Evolutionary conservation across 2,797 vertebrate genomes (phyloP).

Genomic region (Syngnathus rostellatus): DNA sequence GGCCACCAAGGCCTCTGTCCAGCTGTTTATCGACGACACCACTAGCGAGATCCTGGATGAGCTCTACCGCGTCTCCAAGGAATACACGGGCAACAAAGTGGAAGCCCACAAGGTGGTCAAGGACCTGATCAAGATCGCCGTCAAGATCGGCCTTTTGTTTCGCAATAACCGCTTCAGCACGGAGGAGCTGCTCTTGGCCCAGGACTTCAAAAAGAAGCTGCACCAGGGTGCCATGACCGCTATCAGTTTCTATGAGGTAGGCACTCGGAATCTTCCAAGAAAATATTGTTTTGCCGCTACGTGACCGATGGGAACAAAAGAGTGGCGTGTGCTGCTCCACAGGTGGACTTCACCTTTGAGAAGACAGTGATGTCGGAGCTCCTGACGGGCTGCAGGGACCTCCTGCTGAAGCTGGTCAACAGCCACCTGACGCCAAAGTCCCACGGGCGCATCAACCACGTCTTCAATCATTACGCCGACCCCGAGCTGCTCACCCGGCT

Average conservation of each 20-base stretch:
- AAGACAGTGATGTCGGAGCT: slow-evolving; percentile 70
- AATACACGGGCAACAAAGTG: slow-evolving; percentile 69
- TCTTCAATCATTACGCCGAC: slow-evolving; percentile 85
- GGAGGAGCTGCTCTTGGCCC: slow-evolving; percentile 72
- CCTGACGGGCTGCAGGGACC: slow-evolving; percentile 73
- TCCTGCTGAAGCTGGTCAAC: slow-evolving; percentile 77
- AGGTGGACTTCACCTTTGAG: slow-evolving; percentile 90
- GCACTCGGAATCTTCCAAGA: not conserved
- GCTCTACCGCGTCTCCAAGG: slow-evolving; percentile 84
- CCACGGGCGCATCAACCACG: slow-evolving; percentile 79
- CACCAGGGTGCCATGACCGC: slow-evolving; percentile 82
- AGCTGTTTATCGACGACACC: slow-evolving; percentile 86
- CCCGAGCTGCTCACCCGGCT: slow-evolving; percentile 74
- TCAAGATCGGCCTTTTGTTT: slow-evolving; percentile 82
- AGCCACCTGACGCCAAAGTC: slow-evolving; percentile 84
- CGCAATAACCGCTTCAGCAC: slow-evolving; percentile 75
- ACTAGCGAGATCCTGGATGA: slow-evolving; percentile 85
- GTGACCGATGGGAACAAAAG: too few relatives aligned
- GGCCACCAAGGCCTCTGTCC: slow-evolving; percentile 77
- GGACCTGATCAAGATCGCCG: slow-evolving; percentile 82
- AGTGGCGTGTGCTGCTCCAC: not conserved
- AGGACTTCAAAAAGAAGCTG: slow-evolving; percentile 81
- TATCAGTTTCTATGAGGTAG: slow-evolving; percentile 83
- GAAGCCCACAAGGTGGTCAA: slow-evolving; percentile 87
- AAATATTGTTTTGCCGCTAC: too few relatives aligned